Base-by-base conservation (phyloP, 2,888 invertebrate genomes). In the Mycalesis mineus region DNA sequence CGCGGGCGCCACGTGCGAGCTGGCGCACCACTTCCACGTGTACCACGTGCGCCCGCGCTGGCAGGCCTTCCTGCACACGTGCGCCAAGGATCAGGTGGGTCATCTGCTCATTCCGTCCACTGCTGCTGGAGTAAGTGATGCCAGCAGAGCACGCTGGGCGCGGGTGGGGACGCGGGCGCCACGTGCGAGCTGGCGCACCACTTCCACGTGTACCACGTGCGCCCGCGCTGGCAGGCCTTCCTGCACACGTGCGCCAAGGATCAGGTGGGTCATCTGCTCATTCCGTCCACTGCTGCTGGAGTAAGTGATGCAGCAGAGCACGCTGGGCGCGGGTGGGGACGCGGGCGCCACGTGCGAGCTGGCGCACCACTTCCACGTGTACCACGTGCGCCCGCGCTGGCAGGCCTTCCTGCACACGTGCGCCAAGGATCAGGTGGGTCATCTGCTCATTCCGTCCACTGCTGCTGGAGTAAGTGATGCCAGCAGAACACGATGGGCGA, bases 161-260 rank as follows among this genome's bases (percentile, higher is more conserved):
- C 96, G 0, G 92, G 97, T 70, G 92, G 93, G 52, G 93, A 94
- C 45, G 96, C 96, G 0, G 92, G 97, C 71, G 98, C 98, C 77
- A 98, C 99, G 0, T 99, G 99, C 81, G 99, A 99, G 88, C 98
- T 99, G 0, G 99, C 99, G 1, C 97, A 98, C 7, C 97, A 99
- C 84, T 99, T 99, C 87, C 98, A 96, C 83, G 93, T 98, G 48
- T 98, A 98, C 81, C 98, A 98, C 84, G 92, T 98, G 52, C 85
- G 96, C 61, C 95, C 98, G 0, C 91, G 97, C 54, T 99, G 98
- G 98, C 96, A 98, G 73, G 93, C 95, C 68, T 99, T 96, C 82
- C 90, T 64, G 11, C 59, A 52, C 13, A 50, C 61, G 47, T 78
- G 82, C 55, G 61, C 70, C 0, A 69, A 69, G 7, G 77, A 80